Evolutionary conservation across 1,140 invertebrate genomes (phyloP).

Genomic region (Trigoniulus corallinus): DNA sequence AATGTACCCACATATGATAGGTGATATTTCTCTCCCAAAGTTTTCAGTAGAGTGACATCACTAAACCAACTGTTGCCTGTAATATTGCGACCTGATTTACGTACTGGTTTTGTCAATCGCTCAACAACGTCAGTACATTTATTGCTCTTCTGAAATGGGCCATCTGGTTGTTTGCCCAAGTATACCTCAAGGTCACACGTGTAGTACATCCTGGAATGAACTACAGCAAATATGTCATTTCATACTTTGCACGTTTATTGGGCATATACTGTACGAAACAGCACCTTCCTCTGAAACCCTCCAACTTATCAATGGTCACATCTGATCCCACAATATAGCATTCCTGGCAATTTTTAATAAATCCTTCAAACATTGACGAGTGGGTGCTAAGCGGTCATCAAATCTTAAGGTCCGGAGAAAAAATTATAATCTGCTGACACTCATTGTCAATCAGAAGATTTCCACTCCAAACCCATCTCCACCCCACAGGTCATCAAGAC

Average conservation of each 20-base stretch:
- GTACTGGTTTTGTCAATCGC: constrained; percentile 7
- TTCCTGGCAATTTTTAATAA: constrained; percentile 6
- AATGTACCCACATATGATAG: constrained; percentile 26
- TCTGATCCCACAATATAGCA: not conserved
- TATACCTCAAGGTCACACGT: constrained; percentile 10
- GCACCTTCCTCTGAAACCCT: constrained; percentile 29
- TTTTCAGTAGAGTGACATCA: constrained; percentile 4
- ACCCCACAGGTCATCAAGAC: constrained; percentile 5
- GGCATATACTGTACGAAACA: constrained; percentile 32
- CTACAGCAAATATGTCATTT: constrained; percentile 21
- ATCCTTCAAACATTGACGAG: constrained; percentile 15
- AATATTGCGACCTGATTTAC: constrained; percentile 11
- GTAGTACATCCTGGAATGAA: constrained; percentile 11
- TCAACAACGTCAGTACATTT: constrained; percentile 9
- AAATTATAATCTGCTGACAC: constrained; percentile 8
- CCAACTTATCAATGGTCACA: constrained; percentile 27
- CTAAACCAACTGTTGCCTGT: constrained; percentile 16
- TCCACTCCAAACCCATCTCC: constrained; percentile 6
- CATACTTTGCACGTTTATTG: constrained; percentile 30
- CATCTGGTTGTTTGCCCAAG: not conserved
- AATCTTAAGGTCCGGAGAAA: constrained; percentile 9
- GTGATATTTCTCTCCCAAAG: constrained; percentile 3
- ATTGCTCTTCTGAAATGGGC: constrained; percentile 5
- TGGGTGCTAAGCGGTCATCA: constrained; percentile 7
- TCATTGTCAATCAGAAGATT: constrained; percentile 10